Evolutionary conservation across 2,888 invertebrate species (phyloP), one percentile per base, ranked within the genome.

Genomic region (Itoplectis maculator): DNA sequence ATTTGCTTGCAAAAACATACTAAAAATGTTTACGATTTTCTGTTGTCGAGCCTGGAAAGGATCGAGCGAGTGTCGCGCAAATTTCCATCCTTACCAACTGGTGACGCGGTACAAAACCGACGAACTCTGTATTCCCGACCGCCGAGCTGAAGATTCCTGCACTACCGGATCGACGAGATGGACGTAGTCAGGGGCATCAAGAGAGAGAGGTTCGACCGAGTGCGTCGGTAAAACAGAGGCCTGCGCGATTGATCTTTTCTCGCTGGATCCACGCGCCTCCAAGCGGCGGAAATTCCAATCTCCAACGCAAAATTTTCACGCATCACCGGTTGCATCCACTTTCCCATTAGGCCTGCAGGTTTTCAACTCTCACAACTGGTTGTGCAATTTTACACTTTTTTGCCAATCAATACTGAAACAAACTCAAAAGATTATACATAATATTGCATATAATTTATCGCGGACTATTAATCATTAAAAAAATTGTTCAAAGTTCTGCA

Each of bases 171-270:
- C 75, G 66, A 70, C 56, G 75, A 72, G 66, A 61, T 18, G 70
- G 49, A 49, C 29, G 29, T 2, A 47, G n/a, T 8, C 8, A 37
- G 18, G 29, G 37, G 3, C 23, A 7, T 42, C 7, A 42, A 70
- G 15, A 11, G 2, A n/a, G 63, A n/a, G 40, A 18, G 23, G 23
- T 11, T 70, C 63, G 13, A 42, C 70, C 59, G 29, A 66, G 29
- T 23, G 13, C 11, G 79, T 72, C 75, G 82, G 75, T 79, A 82
- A 82, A 76, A 79, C 70, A 82, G 82, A 29, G 45, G n/a, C 3
- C 70, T 54, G 61, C 51, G 49, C 74, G 45, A 70, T 79, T 59
- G 74, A 82, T 82, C 78, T 4, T 13, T 15, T 2, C 11, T 20
- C n/a, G 29, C 9, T 42, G 73, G 69, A 42, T 56, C 29, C 40